Conservation (phyloP, 1,140 invertebrate species). For the Phenacoccus solenopsis region DNA sequence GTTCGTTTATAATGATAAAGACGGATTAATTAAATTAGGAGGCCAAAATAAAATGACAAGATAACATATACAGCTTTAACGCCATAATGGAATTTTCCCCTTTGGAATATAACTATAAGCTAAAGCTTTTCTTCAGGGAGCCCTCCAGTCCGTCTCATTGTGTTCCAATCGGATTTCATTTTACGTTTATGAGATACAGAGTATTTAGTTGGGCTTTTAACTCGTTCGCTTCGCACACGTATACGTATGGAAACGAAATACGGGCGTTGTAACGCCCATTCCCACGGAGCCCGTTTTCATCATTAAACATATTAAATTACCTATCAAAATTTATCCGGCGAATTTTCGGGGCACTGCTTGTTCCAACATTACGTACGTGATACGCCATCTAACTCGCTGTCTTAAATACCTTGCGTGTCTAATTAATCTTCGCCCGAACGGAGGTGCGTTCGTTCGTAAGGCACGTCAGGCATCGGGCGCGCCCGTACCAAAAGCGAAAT, state of each 20-base stretch:
- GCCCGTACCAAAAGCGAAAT: not conserved
- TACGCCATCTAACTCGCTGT: slow-evolving; percentile 2
- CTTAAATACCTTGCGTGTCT: slow-evolving; percentile 14
- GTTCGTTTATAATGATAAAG: slow-evolving; percentile 18
- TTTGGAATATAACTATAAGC: slow-evolving; percentile 7
- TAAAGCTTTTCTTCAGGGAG: slow-evolving; percentile 9
- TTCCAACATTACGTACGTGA: not conserved
- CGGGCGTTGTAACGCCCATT: not conserved
- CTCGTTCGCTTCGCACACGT: not conserved
- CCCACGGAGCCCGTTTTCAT: slow-evolving; percentile 8
- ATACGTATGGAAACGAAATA: not conserved
- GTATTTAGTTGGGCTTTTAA: slow-evolving; percentile 15
- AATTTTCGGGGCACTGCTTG: not conserved
- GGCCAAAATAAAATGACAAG: slow-evolving; percentile 16
- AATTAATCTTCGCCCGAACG: slow-evolving; percentile 5
- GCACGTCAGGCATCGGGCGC: not conserved
- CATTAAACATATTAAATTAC: slow-evolving; percentile 17
- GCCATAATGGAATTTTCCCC: slow-evolving; percentile 14
- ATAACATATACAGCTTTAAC: slow-evolving; percentile 11
- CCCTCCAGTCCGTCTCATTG: slow-evolving; percentile 11
- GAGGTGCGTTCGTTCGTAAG: not conserved
- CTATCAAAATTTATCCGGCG: slow-evolving; percentile 13
- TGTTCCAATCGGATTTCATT: slow-evolving; percentile 16
- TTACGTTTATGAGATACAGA: not conserved
- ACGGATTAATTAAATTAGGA: slow-evolving; percentile 17